A percentile compares a stretch with the other conserved stretches of the same genome.
Evolutionary conservation across 2,888 invertebrate species (phyloP).

Genomic region (Cetonia aurata): DNA sequence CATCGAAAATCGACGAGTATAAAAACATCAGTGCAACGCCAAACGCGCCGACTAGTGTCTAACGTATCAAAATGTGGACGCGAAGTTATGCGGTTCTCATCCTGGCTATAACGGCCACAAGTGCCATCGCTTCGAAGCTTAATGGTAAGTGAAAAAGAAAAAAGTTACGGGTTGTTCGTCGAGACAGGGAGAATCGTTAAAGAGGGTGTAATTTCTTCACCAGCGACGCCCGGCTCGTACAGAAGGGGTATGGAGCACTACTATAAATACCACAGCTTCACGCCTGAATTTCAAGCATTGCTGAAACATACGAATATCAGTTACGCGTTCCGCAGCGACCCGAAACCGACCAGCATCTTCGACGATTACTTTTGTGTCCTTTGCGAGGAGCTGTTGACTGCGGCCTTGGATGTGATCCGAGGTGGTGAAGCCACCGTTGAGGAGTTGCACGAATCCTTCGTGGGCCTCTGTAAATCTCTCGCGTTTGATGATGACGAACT

Average conservation of each 20-base stretch:
- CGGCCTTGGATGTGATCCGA: conserved; percentile 66
- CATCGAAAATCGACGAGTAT: conserved; percentile 17
- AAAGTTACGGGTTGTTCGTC: background rate
- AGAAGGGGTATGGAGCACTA: conserved; percentile 26
- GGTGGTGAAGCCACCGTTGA: conserved; percentile 67
- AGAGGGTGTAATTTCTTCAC: background rate
- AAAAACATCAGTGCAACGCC: background rate
- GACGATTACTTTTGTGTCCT: conserved; percentile 65
- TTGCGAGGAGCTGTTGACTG: conserved; percentile 66
- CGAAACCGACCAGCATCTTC: background rate
- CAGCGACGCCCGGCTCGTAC: conserved; percentile 16
- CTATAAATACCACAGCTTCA: conserved; percentile 22
- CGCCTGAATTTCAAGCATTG: conserved; percentile 20
- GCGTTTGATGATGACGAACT: conserved; percentile 72
- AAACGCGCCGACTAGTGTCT: background rate
- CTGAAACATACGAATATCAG: conserved; percentile 24
- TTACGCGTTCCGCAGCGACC: conserved; percentile 22
- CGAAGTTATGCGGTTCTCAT: background rate
- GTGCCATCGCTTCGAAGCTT: background rate
- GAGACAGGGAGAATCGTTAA: background rate
- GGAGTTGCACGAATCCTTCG: conserved; percentile 64
- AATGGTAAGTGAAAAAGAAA: conserved; percentile 1
- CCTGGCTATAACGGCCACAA: background rate
- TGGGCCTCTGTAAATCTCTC: conserved; percentile 70
- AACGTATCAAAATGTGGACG: conserved; percentile 1